Evolutionary conservation across 2,797 vertebrate genomes (phyloP).

Genomic region (Amblyopsis hoosieri): DNA sequence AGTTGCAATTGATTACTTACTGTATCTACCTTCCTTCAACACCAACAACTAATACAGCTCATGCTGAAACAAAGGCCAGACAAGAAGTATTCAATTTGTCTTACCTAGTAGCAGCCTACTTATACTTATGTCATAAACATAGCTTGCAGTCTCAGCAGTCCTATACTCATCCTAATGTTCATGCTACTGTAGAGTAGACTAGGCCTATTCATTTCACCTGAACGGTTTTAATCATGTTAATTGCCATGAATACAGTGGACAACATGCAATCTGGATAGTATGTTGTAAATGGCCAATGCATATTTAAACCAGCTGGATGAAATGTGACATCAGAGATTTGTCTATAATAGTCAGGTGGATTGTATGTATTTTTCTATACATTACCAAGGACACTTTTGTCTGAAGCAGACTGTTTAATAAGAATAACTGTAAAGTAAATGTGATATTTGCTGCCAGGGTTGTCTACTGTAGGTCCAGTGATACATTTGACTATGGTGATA

Average conservation of each 20-base stretch:
- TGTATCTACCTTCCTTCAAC: too few species aligned
- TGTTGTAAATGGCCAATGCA: constrained; percentile 25
- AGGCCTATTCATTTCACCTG: neutral
- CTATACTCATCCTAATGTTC: constrained; percentile 30
- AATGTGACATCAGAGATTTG: constrained; percentile 49
- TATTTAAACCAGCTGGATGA: constrained; percentile 21
- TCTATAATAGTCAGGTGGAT: constrained; percentile 36
- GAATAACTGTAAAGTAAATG: too few species aligned
- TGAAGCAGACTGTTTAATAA: too few species aligned
- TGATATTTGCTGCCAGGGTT: too few species aligned
- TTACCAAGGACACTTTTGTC: too few species aligned
- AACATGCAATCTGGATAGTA: constrained; percentile 1
- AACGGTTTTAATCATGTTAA: neutral
- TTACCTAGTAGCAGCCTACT: constrained; percentile 23
- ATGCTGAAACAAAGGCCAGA: constrained; percentile 33
- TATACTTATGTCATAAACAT: constrained; percentile 60
- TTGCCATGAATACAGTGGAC: neutral
- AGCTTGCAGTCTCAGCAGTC: constrained; percentile 11
- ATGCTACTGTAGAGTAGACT: neutral
- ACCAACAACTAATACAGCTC: constrained; percentile 14
- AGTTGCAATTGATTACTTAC: constrained; percentile 11
- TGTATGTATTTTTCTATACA: neutral
- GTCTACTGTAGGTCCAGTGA: too few species aligned
- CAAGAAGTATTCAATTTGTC: constrained; percentile 44
- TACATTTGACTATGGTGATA: too few species aligned